Percentiles rank a stretch among this genome's conserved stretches.
phyloP scores from a whole-genome alignment of 2,888 invertebrate species.

The Scaptomyza polygonia region DNA sequence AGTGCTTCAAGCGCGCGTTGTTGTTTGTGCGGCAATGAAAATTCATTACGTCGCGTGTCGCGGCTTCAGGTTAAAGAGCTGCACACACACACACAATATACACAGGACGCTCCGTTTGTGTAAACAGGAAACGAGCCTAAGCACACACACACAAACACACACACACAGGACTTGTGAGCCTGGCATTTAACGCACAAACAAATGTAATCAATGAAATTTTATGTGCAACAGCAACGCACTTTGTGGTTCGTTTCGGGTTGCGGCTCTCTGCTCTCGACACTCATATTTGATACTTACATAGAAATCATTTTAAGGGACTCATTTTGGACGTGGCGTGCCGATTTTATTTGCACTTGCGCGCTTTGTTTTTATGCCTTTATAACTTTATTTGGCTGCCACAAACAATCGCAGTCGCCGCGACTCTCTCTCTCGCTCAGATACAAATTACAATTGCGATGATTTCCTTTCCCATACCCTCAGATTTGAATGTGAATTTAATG shows the following conservation, averaged over 20 bases:
- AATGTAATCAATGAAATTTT: constrained; percentile 81
- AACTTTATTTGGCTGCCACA: constrained; percentile 75
- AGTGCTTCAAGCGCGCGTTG: constrained; percentile 29
- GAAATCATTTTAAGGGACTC: constrained; percentile 58
- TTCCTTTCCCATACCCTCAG: constrained; percentile 31
- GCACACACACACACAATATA: constrained; percentile 30
- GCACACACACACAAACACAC: constrained; percentile 51
- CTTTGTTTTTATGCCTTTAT: constrained; percentile 63
- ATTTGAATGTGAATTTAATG: background rate
- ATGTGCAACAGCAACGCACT: constrained; percentile 79
- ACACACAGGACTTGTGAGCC: constrained; percentile 30
- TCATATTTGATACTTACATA: constrained; percentile 63
- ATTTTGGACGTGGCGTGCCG: constrained; percentile 60
- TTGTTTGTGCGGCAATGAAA: constrained; percentile 48
- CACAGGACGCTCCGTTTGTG: constrained; percentile 68
- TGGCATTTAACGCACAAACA: constrained; percentile 76
- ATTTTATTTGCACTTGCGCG: constrained; percentile 57
- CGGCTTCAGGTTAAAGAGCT: constrained; percentile 54
- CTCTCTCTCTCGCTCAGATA: constrained; percentile 48
- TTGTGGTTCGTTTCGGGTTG: constrained; percentile 23
- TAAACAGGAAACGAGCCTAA: constrained; percentile 77
- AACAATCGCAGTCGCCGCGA: constrained; percentile 37
- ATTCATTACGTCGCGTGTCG: constrained; percentile 68
- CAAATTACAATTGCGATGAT: constrained; percentile 76
- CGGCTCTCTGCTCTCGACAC: constrained; percentile 7